Conservation (phyloP, 2,888 invertebrate genomes). For the Cerceris ruficornis region DNA sequence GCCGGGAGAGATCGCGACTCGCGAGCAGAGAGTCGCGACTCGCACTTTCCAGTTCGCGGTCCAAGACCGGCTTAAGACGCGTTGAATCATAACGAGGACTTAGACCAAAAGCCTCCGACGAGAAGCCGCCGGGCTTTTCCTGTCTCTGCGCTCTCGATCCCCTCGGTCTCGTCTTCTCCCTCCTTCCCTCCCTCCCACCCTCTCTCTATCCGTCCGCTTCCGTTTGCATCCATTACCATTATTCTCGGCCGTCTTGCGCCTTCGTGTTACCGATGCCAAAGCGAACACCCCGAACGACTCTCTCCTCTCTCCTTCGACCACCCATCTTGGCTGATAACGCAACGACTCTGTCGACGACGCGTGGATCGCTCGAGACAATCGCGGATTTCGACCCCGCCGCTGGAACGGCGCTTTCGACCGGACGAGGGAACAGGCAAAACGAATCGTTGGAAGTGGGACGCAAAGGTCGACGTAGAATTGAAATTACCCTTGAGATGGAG, state of each 20-base stretch:
- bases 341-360: no score
- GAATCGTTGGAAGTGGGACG: neutral
- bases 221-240: constrained; percentile 15
- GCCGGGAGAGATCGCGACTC: neutral
- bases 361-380: no score
- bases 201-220: constrained; percentile 29
- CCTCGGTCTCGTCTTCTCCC: constrained; percentile 14
- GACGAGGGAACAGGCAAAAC: neutral
- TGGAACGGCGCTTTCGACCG: neutral
- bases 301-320: constrained; percentile 1
- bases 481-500: neutral
- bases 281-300: constrained; percentile 11
- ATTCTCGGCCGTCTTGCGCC: neutral
- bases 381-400: no score
- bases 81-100: constrained; percentile 82
- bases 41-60: constrained; percentile 41
- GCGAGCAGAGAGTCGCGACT: no score
- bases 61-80: constrained; percentile 79
- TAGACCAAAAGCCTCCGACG: constrained; percentile 76
- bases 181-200: constrained; percentile 1
- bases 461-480: constrained; percentile 8
- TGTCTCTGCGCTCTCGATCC: constrained; percentile 13
- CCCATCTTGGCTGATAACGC: constrained; percentile 11
- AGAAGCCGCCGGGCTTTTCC: constrained; percentile 66
- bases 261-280: constrained; percentile 10